Evolutionary conservation across 1,140 invertebrate species (phyloP), one percentile per base, ranked within the genome.

Genomic region (Helicoverpa armigera): DNA sequence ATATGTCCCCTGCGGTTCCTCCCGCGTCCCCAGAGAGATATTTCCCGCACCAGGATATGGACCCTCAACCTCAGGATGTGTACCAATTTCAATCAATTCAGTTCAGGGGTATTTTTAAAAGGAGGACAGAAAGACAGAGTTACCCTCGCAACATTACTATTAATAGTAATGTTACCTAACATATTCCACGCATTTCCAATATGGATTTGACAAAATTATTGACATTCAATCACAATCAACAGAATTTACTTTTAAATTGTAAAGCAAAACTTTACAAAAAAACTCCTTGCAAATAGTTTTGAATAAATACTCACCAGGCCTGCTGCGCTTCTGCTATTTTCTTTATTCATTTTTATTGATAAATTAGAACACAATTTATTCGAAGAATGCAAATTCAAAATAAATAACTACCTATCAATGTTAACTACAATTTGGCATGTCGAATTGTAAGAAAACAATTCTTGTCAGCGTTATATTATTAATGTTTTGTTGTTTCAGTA

Each of bases 281-380:
- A 29, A 29, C 74, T 76, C 18, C 16, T 74, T 58, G 29, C 2
- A 31, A 3, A 13, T 65, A 31, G 14, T 3, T 31, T 61, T 13
- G 35, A 35, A 23, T 3, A 18, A 53, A 35, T 80, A 88, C 89
- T 89, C 85, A 92, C 91, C 86, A 91, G 78, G 53, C 90, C 89
- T 54, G 91, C 90, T 80, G 91, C 91, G 74, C 86, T 85, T 81
- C 80, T 88, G 54, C 50, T 60, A 60, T 86, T 86, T 83, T 88
- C 89, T 84, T 89, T 89, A 77, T 88, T 87, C 90, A 91, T 90
- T 50, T 11, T 82, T 23, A 23, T 2, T 7, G 4, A 43, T 75
- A 50, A 48, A 61, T 48, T 18, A 18, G 5, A 43, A 43, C 35
- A 43, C 35, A 43, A 43, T 43, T 29, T 67, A 79, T 69, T n/a